These are phyloP conservation scores for Gobius niger DNA, from an alignment of 2,113 vertebrate genomes.

Conservation along the genomic window DNA sequence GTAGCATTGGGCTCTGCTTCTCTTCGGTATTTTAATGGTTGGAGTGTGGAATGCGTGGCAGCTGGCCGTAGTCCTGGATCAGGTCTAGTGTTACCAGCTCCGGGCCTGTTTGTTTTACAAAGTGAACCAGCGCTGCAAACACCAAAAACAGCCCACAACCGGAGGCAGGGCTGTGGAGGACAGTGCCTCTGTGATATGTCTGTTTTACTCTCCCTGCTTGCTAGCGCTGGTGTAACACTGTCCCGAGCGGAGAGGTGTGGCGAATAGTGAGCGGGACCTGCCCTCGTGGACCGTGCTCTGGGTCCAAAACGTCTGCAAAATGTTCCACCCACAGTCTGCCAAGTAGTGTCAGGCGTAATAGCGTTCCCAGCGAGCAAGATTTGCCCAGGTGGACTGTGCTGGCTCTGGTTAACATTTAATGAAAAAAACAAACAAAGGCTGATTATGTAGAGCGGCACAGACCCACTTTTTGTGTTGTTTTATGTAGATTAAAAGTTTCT, in stretches of 20 bases:
- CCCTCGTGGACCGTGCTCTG: conserved; percentile 18
- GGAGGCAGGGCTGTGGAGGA: conserved; percentile 16
- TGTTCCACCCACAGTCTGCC: conserved; percentile 54
- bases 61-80: conserved; percentile 67
- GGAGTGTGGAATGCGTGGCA: conserved; percentile 75
- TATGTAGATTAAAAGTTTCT: conserved; percentile 52
- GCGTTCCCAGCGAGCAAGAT: conserved; percentile 42
- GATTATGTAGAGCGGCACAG: conserved; percentile 42
- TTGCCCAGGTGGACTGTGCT: conserved; percentile 65
- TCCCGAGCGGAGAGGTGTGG: conserved; percentile 30
- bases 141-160: conserved; percentile 42
- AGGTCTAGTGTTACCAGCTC: conserved; percentile 73
- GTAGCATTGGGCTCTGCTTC: conserved; percentile 61
- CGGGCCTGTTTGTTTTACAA: conserved; percentile 78
- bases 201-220: conserved; percentile 25
- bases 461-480: conserved; percentile 54
- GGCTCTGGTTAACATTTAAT: conserved; percentile 46
- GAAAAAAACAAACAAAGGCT: conserved; percentile 58
- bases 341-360: conserved; percentile 55
- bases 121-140: conserved; percentile 65
- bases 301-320: conserved; percentile 34
- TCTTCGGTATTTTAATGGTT: conserved; percentile 81
- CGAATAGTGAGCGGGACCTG: conserved; percentile 10
- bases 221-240: conserved; percentile 38
- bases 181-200: conserved; percentile 6